These are phyloP conservation scores for Lampris megalopsis DNA, from an alignment of 2,113 vertebrate species.

Conservation along the genomic window DNA sequence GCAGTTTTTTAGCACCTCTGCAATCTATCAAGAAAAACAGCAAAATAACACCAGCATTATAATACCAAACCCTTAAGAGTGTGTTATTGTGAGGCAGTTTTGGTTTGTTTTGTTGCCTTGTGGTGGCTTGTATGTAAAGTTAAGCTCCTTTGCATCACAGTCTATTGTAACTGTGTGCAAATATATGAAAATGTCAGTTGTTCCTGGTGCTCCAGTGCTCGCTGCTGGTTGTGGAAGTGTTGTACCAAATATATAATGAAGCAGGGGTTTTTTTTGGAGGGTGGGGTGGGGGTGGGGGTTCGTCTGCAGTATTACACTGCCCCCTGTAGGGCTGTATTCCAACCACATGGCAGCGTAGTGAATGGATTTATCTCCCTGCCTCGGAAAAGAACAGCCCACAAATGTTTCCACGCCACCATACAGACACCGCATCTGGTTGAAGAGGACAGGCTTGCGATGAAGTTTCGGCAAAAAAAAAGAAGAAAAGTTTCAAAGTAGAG, in stretches of 20 bases:
- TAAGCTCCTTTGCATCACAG: background rate
- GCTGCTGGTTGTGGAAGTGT: background rate
- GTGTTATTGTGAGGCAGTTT: no score
- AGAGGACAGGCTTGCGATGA: background rate
- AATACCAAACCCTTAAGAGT: no score
- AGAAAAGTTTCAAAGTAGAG: constrained; percentile 4
- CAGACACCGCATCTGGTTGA: constrained; percentile 18
- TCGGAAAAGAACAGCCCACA: constrained; percentile 6
- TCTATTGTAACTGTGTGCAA: background rate
- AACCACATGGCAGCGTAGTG: constrained; percentile 7
- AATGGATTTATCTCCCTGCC: background rate
- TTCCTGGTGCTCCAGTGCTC: background rate
- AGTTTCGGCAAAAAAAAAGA: constrained; percentile 9
- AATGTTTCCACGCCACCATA: constrained; percentile 31
- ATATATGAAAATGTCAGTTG: background rate
- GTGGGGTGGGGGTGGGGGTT: no score
- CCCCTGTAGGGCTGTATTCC: constrained; percentile 57
- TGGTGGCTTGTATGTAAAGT: background rate
- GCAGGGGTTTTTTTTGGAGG: constrained; percentile 22
- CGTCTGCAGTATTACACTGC: constrained; percentile 64
- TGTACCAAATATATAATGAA: background rate
- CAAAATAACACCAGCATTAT: no score
- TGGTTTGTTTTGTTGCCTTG: no score
- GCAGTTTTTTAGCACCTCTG: no score
- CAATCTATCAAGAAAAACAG: no score